phyloP scores from a whole-genome alignment of 2,888 invertebrate genomes.

The Microplitis deprimator region DNA sequence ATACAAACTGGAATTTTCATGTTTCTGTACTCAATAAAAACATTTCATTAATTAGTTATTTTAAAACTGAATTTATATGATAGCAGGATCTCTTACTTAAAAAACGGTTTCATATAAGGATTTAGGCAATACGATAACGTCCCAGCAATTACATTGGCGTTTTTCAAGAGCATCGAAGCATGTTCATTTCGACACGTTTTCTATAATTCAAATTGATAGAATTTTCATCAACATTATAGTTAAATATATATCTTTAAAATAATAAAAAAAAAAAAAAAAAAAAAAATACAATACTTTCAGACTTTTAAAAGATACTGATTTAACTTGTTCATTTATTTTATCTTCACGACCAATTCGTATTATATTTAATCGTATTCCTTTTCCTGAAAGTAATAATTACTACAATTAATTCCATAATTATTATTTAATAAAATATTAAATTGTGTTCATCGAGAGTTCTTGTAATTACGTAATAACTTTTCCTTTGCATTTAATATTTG shows the following conservation, averaged over 20 bases:
- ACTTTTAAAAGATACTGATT: constrained; percentile 74
- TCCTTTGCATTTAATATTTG: constrained; percentile 76
- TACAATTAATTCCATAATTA: not conserved
- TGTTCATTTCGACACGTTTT: too few species aligned
- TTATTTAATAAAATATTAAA: not conserved
- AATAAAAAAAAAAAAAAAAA: too few species aligned
- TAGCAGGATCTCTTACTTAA: constrained; percentile 49
- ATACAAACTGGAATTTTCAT: constrained; percentile 74
- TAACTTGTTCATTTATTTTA: constrained; percentile 75
- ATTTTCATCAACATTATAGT: too few species aligned
- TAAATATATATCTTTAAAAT: not conserved
- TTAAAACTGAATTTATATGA: too few species aligned
- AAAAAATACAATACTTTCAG: constrained; percentile 70
- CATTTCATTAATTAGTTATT: not conserved
- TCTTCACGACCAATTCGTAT: constrained; percentile 79
- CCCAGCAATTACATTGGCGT: constrained; percentile 80
- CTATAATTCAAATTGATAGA: too few species aligned
- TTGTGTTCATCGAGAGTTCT: not conserved
- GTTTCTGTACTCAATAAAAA: constrained; percentile 38
- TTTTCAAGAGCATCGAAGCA: constrained; percentile 66
- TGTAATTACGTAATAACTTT: constrained; percentile 40
- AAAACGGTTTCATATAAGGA: constrained; percentile 60
- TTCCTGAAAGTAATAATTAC: not conserved
- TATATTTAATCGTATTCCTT: constrained; percentile 74
- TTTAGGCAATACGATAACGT: constrained; percentile 76